Evolutionary conservation across 2,113 vertebrate genomes (phyloP).

Genomic region (Ptyas mucosa): DNA sequence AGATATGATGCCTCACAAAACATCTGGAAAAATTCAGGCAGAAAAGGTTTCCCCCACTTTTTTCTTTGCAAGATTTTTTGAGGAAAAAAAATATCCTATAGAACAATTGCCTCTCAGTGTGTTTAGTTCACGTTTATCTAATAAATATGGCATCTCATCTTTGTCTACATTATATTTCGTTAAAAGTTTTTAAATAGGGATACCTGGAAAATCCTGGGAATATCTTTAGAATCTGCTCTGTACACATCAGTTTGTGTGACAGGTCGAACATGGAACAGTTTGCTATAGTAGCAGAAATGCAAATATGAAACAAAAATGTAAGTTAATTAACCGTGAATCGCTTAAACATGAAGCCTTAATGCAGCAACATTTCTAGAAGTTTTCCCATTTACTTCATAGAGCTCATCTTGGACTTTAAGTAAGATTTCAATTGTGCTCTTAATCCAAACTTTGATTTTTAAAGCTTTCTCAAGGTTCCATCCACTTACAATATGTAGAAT

Average conservation of each 20-base stretch:
- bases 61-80: background rate
- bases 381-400: background rate
- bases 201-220: slow-evolving; percentile 99
- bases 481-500: background rate
- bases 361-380: background rate
- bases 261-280: slow-evolving; percentile 96
- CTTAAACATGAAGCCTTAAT: background rate
- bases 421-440: background rate
- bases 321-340: background rate
- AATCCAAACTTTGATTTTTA: background rate
- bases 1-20: background rate
- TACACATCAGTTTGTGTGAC: slow-evolving; percentile 98
- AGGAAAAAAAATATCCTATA: background rate
- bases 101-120: background rate
- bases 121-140: background rate
- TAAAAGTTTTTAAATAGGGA: background rate
- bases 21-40: background rate
- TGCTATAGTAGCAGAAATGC: slow-evolving; percentile 70
- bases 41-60: background rate
- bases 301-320: slow-evolving; percentile 6
- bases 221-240: slow-evolving; percentile 95
- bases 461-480: background rate
- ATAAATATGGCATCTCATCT: background rate
- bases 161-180: background rate
- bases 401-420: background rate